Percentiles rank a stretch among this genome's conserved stretches.
Conservation (phyloP, 2,888 invertebrate species). For the Nesidiocoris tenuis region DNA sequence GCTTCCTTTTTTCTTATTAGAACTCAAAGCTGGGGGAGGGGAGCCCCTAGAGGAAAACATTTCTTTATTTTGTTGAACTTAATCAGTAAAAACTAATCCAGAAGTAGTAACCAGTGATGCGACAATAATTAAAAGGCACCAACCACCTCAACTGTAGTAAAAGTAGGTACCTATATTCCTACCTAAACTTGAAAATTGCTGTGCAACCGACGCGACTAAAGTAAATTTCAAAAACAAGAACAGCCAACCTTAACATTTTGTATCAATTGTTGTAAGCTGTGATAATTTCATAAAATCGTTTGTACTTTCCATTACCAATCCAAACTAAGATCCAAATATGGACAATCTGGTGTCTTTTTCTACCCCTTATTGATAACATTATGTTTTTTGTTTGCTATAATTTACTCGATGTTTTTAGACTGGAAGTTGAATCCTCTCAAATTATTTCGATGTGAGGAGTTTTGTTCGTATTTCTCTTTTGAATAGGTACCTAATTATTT, state of each 20-base stretch:
- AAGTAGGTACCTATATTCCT: too few relatives aligned
- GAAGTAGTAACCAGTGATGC: too few relatives aligned
- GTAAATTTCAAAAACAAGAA: too few relatives aligned
- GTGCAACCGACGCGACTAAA: too few relatives aligned
- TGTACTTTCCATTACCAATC: slow-evolving; percentile 20
- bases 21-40: too few relatives aligned
- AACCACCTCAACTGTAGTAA: too few relatives aligned
- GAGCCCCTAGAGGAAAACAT: too few relatives aligned
- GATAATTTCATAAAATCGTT: slow-evolving; percentile 35
- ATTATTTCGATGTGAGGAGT: background rate
- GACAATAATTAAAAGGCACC: too few relatives aligned
- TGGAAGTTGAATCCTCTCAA: background rate
- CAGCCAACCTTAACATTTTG: slow-evolving; percentile 21
- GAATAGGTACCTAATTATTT: slow-evolving; percentile 3
- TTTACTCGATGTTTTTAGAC: slow-evolving; percentile 8
- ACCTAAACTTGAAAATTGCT: too few relatives aligned
- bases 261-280: slow-evolving; percentile 34
- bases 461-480: slow-evolving; percentile 14
- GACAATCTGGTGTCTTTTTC: background rate
- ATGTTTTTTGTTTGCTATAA: slow-evolving; percentile 14
- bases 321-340: slow-evolving; percentile 21
- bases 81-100: too few relatives aligned
- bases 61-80: too few relatives aligned
- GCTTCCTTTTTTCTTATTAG: too few relatives aligned
- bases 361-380: slow-evolving; percentile 8